These are phyloP conservation scores for Craterocephalus amniculus DNA, from an alignment of 2,797 vertebrate species.

Conservation along the genomic window DNA sequence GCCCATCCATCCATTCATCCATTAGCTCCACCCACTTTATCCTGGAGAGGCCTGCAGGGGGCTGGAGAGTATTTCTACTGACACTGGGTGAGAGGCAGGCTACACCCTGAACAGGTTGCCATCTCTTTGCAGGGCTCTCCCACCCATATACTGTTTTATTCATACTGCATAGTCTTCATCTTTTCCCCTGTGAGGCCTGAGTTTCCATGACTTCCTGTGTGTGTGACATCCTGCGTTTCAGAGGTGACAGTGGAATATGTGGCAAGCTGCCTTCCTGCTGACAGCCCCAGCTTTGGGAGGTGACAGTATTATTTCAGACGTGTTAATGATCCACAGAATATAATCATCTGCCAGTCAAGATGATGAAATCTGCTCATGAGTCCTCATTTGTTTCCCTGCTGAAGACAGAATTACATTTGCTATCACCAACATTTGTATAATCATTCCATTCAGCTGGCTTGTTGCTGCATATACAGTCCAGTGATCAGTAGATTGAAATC, in stretches of 20 bases:
- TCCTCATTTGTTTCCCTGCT: conserved; percentile 19
- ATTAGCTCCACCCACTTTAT: conserved; percentile 18
- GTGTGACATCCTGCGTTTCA: conserved; percentile 27
- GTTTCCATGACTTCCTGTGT: conserved; percentile 22
- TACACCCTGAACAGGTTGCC: conserved; percentile 1
- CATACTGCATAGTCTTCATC: conserved; percentile 10
- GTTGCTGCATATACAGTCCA: neutral
- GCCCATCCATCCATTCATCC: conserved; percentile 13
- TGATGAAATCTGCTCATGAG: conserved; percentile 42
- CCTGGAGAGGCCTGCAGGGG: conserved; percentile 1
- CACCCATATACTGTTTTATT: conserved; percentile 5
- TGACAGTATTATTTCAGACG: conserved; percentile 45
- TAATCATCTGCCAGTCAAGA: conserved; percentile 52
- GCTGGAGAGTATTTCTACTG: conserved; percentile 1
- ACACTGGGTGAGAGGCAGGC: neutral
- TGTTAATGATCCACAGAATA: conserved; percentile 57
- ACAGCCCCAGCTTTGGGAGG: conserved; percentile 37
- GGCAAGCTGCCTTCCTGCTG: conserved; percentile 35
- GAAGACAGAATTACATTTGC: conserved; percentile 21
- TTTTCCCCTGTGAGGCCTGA: conserved; percentile 18
- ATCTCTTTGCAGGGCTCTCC: neutral
- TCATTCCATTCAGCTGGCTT: neutral
- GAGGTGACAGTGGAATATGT: conserved; percentile 36
- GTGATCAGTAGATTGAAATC: conserved; percentile 1
- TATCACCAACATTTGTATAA: neutral